Conservation (phyloP, 2,888 invertebrate genomes). For the Myopa tessellatipennis region DNA sequence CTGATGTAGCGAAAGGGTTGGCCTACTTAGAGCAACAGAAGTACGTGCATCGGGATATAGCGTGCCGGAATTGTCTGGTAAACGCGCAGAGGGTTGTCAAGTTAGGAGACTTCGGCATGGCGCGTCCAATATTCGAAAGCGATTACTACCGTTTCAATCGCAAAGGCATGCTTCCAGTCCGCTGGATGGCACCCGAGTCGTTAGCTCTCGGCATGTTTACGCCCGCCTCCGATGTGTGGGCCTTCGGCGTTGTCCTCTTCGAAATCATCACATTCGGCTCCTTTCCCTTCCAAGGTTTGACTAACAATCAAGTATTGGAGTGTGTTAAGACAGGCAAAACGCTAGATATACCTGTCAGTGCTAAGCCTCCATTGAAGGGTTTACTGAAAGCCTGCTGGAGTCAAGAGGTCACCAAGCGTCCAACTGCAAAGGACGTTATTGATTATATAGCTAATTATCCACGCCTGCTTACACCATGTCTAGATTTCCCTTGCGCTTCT, state of each 20-base stretch:
- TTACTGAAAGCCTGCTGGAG: conserved; percentile 86
- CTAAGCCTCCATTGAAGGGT: conserved; percentile 84
- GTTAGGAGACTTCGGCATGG: conserved; percentile 91
- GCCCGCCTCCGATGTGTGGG: conserved; percentile 90
- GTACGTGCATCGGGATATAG: conserved; percentile 91
- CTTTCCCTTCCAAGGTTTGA: conserved; percentile 88
- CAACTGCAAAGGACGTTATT: conserved; percentile 82
- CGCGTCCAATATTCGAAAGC: conserved; percentile 85
- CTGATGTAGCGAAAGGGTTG: conserved; percentile 87
- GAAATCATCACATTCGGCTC: conserved; percentile 92
- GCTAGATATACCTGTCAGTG: conserved; percentile 79
- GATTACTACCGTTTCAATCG: conserved; percentile 91
- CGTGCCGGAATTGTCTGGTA: conserved; percentile 82
- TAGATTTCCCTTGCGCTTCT: conserved; percentile 80
- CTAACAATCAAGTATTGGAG: conserved; percentile 85
- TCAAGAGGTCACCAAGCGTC: conserved; percentile 76
- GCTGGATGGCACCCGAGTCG: conserved; percentile 95
- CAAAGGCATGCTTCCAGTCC: conserved; percentile 87
- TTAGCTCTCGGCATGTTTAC: conserved; percentile 85
- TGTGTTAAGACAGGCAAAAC: conserved; percentile 82
- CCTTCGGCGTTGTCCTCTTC: conserved; percentile 87
- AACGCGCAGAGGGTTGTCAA: conserved; percentile 80
- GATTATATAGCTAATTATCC: conserved; percentile 84
- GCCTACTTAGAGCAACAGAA: conserved; percentile 85
- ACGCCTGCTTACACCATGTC: conserved; percentile 80